phyloP scores from a whole-genome alignment of 2,888 invertebrate genomes.

The Tiliacea citrago region DNA sequence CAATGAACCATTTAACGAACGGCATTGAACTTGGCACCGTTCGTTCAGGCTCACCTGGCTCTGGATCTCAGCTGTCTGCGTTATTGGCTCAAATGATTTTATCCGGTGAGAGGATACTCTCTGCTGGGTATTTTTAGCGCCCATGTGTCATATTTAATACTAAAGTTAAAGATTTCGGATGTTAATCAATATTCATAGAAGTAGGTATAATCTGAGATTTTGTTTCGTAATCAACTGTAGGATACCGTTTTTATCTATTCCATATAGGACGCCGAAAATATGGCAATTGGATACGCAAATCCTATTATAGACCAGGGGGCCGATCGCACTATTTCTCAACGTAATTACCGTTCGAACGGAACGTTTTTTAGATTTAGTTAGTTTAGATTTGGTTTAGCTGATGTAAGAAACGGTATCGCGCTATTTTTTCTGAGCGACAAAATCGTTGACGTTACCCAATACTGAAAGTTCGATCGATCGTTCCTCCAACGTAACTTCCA shows the following conservation, averaged over 20 bases:
- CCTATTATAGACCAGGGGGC: not conserved
- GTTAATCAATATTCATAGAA: not conserved
- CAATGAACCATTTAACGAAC: constrained; percentile 49
- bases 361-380: no score
- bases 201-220: not conserved
- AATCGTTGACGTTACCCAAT: no score
- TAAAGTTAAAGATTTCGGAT: constrained; percentile 8
- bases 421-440: no score
- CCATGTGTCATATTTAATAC: constrained; percentile 10
- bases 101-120: constrained; percentile 57
- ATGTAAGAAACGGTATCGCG: no score
- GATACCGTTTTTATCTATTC: not conserved
- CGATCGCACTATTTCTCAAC: no score
- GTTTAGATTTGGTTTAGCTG: no score
- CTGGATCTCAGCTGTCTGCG: constrained; percentile 37
- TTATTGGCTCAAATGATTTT: constrained; percentile 61
- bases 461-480: no score
- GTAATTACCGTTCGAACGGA: no score
- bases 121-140: constrained; percentile 46
- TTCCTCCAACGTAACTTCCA: no score
- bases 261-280: not conserved
- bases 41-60: constrained; percentile 46
- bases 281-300: not conserved
- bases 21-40: constrained; percentile 65
- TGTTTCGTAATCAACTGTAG: not conserved